A percentile compares a stretch with the other conserved stretches of the same genome.
Evolutionary conservation across 2,797 vertebrate species (phyloP).

Genomic region (Pangasius macronema): DNA sequence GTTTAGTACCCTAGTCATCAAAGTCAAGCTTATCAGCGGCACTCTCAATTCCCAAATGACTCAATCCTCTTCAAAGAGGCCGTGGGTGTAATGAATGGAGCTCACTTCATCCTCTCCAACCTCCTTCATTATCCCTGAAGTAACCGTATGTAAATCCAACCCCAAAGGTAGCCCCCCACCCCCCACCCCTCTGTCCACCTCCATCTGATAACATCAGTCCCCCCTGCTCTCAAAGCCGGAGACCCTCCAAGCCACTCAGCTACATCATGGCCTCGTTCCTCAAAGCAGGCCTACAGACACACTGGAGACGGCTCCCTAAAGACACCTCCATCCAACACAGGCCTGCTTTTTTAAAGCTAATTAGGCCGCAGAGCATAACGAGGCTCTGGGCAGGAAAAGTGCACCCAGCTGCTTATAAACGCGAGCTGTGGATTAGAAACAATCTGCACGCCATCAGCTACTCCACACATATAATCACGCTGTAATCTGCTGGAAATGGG

Average conservation of each 20-base stretch:
- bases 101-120: slow-evolving; percentile 42
- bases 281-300: slow-evolving; percentile 59
- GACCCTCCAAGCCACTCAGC: slow-evolving; percentile 53
- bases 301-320: slow-evolving; percentile 64
- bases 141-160: slow-evolving; percentile 59
- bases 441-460: slow-evolving; percentile 30
- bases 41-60: slow-evolving; percentile 36
- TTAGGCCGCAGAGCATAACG: slow-evolving; percentile 51
- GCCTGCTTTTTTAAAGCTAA: slow-evolving; percentile 66
- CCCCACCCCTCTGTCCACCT: slow-evolving; percentile 11
- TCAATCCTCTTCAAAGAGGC: slow-evolving; percentile 55
- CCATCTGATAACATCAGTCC: slow-evolving; percentile 62
- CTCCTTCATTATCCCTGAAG: slow-evolving; percentile 59
- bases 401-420: slow-evolving; percentile 59
- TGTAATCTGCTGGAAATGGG: slow-evolving; percentile 22
- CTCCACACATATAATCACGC: slow-evolving; percentile 28
- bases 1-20: not conserved
- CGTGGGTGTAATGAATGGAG: slow-evolving; percentile 53
- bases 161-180: slow-evolving; percentile 16
- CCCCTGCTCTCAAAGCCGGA: slow-evolving; percentile 10
- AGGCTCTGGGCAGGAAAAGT: slow-evolving; percentile 49
- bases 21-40: slow-evolving; percentile 9
- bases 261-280: slow-evolving; percentile 43
- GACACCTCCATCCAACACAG: slow-evolving; percentile 56
- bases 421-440: slow-evolving; percentile 36